Percentiles rank a stretch among this genome's conserved stretches.
Evolutionary conservation across 2,113 vertebrate species (phyloP).

Genomic region (Cairina moschata): DNA sequence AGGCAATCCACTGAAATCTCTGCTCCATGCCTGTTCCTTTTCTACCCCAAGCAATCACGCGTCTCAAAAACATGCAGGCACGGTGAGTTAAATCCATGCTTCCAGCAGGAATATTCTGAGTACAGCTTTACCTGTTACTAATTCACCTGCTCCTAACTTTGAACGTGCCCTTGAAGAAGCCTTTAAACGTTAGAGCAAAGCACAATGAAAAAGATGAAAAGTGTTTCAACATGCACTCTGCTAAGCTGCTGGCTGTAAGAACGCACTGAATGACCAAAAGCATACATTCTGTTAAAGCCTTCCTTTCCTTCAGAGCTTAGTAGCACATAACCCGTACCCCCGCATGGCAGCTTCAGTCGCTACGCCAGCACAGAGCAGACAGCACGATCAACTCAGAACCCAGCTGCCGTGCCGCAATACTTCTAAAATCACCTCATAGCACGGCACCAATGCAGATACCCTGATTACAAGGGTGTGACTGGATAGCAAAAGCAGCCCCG

Average conservation of each 20-base stretch:
- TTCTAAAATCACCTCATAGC: background rate
- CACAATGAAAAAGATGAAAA: rapidly evolving
- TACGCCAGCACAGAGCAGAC: background rate
- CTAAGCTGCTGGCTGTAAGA: background rate
- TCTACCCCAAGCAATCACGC: background rate
- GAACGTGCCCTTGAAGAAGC: background rate
- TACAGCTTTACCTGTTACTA: background rate
- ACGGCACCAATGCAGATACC: background rate
- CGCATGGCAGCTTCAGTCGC: background rate
- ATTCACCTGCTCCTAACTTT: background rate
- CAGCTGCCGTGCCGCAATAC: background rate
- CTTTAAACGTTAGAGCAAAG: background rate
- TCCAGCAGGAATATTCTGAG: background rate
- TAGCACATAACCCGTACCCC: background rate
- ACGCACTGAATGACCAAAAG: background rate
- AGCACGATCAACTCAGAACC: background rate
- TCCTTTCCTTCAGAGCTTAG: background rate
- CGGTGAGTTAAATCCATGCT: background rate
- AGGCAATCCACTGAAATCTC: background rate
- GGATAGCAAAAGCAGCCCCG: background rate
- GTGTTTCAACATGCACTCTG: background rate
- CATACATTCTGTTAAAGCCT: background rate
- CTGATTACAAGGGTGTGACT: background rate
- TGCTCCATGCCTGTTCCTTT: background rate
- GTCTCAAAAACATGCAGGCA: background rate